A percentile compares a stretch with the other conserved stretches of the same genome.
Conservation (phyloP, 1,140 invertebrate genomes). For the Medauroidea extradentata region DNA sequence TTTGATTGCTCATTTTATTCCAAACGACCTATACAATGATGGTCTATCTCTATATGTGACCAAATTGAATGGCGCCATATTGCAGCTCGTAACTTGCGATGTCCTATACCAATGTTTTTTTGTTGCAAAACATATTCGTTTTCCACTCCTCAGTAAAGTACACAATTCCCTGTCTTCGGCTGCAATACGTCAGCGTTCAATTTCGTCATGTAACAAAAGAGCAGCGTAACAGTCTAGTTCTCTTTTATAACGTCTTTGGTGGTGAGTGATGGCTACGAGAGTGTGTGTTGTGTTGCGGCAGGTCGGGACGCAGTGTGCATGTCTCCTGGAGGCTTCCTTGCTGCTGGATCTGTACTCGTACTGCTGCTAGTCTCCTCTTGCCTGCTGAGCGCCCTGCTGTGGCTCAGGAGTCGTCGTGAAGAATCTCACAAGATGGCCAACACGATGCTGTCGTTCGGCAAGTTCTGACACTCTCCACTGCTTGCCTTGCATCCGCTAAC, state of each 20-base stretch:
- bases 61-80: too few relatives aligned
- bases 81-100: too few relatives aligned
- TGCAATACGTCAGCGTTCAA: too few relatives aligned
- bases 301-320: conserved; percentile 41
- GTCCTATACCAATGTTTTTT: too few relatives aligned
- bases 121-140: neutral
- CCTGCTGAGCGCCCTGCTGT: conserved; percentile 38
- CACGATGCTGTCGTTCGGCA: neutral
- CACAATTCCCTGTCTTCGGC: too few relatives aligned
- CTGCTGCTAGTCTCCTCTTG: conserved; percentile 40
- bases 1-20: too few relatives aligned
- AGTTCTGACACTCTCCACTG: too few relatives aligned
- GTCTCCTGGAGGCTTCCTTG: conserved; percentile 42
- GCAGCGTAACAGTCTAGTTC: too few relatives aligned
- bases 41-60: too few relatives aligned
- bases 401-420: conserved; percentile 14
- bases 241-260: neutral
- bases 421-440: neutral
- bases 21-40: too few relatives aligned
- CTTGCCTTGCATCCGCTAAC: too few relatives aligned
- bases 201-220: too few relatives aligned
- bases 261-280: conserved; percentile 10
- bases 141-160: neutral
- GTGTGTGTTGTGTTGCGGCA: conserved; percentile 4
- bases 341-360: conserved; percentile 38